Conservation (phyloP, 2,888 invertebrate species). For the Agrotis puta region DNA sequence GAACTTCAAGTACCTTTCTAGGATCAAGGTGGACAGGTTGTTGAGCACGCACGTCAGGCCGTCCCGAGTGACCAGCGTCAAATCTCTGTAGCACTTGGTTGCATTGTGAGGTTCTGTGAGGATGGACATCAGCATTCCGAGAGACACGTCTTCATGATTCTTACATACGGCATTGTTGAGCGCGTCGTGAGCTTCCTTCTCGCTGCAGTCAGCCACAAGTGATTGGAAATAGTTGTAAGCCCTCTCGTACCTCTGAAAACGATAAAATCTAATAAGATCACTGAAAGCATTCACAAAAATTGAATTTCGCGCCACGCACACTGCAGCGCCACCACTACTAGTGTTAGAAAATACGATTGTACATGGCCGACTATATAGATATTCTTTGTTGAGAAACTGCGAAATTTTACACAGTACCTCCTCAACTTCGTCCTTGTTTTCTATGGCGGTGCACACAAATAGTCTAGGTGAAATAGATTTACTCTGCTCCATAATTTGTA, state of each 20-base stretch:
- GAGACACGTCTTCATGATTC: conserved; percentile 97
- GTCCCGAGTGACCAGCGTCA: conserved; percentile 97
- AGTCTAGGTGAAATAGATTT: conserved; percentile 93
- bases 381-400: conserved; percentile 89
- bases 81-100: conserved; percentile 96
- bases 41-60: conserved; percentile 95
- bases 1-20: conserved; percentile 97
- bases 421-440: conserved; percentile 97
- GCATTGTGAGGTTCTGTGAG: conserved; percentile 96
- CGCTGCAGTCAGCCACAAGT: conserved; percentile 95
- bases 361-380: conserved; percentile 88
- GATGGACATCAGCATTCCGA: conserved; percentile 97
- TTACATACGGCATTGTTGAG: conserved; percentile 97
- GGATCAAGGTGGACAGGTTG: conserved; percentile 95
- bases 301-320: conserved; percentile 85
- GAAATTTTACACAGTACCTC: conserved; percentile 93
- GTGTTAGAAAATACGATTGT: conserved; percentile 83
- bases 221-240: conserved; percentile 95
- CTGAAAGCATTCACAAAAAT: conserved; percentile 70
- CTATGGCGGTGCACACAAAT: conserved; percentile 95
- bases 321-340: conserved; percentile 87
- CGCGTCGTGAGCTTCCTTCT: conserved; percentile 98
- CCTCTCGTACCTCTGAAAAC: conserved; percentile 96
- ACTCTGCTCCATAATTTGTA: conserved; percentile 91
- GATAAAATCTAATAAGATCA: conserved; percentile 68